Conservation (phyloP, 2,113 vertebrate genomes). For the Miniopterus natalensis region DNA sequence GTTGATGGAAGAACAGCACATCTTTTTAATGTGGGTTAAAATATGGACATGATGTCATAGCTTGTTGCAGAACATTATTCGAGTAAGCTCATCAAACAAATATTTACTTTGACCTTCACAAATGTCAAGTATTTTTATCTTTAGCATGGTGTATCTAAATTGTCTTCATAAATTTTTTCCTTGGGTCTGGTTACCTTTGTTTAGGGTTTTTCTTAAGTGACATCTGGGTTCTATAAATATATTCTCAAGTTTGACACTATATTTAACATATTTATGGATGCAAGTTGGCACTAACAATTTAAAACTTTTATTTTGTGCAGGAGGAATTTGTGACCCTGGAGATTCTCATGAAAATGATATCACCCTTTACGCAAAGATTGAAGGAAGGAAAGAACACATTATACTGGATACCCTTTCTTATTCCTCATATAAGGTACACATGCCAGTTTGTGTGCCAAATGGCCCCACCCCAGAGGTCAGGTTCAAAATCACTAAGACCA, state of each 20-base stretch:
- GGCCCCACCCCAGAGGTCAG: neutral
- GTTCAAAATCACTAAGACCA: neutral
- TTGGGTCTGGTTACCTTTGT: slow-evolving; percentile 70
- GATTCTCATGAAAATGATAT: slow-evolving; percentile 96
- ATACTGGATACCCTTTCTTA: slow-evolving; percentile 93
- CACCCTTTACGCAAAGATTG: slow-evolving; percentile 92
- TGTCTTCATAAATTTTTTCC: slow-evolving; percentile 54
- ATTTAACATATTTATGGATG: slow-evolving; percentile 14
- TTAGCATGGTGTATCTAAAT: slow-evolving; percentile 61
- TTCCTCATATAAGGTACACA: slow-evolving; percentile 95
- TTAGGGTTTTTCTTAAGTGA: slow-evolving; percentile 68
- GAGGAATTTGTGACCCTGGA: slow-evolving; percentile 95
- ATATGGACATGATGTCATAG: neutral
- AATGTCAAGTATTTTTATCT: slow-evolving; percentile 68
- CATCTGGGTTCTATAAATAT: slow-evolving; percentile 66
- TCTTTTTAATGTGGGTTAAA: slow-evolving; percentile 67
- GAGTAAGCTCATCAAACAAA: slow-evolving; percentile 70
- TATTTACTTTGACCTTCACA: slow-evolving; percentile 68
- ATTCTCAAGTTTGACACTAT: slow-evolving; percentile 58
- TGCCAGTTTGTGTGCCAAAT: neutral
- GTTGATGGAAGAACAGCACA: slow-evolving; percentile 57
- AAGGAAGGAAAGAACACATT: slow-evolving; percentile 93
- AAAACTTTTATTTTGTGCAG: slow-evolving; percentile 84
- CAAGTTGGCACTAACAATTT: slow-evolving; percentile 14
- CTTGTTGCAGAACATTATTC: slow-evolving; percentile 63